Base-by-base conservation (phyloP, 2,113 vertebrate genomes). In the Myotis lucifugus region DNA sequence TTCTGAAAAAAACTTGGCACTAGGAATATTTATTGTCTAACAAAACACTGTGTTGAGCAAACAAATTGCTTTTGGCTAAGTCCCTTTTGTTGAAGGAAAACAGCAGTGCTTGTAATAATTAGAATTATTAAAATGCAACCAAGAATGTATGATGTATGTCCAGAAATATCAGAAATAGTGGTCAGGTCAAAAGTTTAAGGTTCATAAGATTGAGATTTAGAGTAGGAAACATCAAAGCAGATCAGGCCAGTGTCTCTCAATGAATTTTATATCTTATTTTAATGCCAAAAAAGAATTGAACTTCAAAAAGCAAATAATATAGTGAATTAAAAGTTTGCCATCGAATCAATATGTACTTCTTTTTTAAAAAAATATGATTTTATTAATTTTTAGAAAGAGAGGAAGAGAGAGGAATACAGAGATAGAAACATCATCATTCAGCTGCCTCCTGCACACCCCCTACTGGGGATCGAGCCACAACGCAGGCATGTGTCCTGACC, bases 181-280 rank as follows among this genome's bases (percentile, higher is more conserved):
- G 37, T 52, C 73, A 91, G 9, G 42, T 77, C 15, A 90, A 82
- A 92, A 74, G 59, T 66, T 73, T 70, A 90, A 84, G 23, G 37
- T 77, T 88, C 77, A 74, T 52, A 94, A 67, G 37, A 50, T 11
- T 87, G 29, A 91, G 29, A 87, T 27, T 15, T 27, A 67, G 52
- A 69, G 9, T 70, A 88, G 25, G 5, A 95, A 84, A 66, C 25
- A 67, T 87, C n/a, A 70, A 79, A 93, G 73, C 13, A n/a, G 4
- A 69, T 46, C 14, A 56, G 70, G 3, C 9, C 72, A 25, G 5
- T 14, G 74, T 19, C 34, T 54, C 5, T 66, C 78, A 85, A 15
- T 87, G 76, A 91, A 67, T 91, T 96, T 88, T 77, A 67, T 29
- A 27, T 79, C 54, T 94, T 86, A 93, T 90, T 94, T 76, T 32